Percentiles rank a stretch among this genome's conserved stretches.
These are phyloP conservation scores for Sebastes variabilis DNA, from an alignment of 2,797 vertebrate genomes.

Conservation along the genomic window DNA sequence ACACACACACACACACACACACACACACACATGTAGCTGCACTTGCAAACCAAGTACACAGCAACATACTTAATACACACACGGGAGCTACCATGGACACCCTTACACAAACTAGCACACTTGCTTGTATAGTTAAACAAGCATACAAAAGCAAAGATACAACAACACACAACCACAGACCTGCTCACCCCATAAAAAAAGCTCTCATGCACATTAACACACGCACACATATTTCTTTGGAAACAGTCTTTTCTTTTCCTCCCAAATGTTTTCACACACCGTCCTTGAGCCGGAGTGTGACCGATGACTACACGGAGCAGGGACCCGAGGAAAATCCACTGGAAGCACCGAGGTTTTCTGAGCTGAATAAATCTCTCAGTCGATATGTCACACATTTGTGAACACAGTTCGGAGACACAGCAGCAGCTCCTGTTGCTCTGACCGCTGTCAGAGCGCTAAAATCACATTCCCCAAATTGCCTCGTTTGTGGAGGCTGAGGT, in stretches of 20 bases:
- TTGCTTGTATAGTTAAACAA: not conserved
- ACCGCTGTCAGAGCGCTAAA: not conserved
- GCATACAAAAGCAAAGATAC: not conserved
- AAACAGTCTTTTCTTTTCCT: slow-evolving; percentile 22
- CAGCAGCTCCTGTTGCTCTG: slow-evolving; percentile 23
- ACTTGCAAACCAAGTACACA: slow-evolving; percentile 31
- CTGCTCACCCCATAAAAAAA: not conserved
- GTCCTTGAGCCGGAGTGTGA: slow-evolving; percentile 55
- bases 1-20: slow-evolving; percentile 22
- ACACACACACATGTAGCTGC: slow-evolving; percentile 13
- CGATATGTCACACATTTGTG: slow-evolving; percentile 44
- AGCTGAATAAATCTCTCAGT: slow-evolving; percentile 60
- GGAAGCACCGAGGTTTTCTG: slow-evolving; percentile 20
- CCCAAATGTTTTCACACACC: slow-evolving; percentile 29
- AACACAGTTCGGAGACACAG: slow-evolving; percentile 19
- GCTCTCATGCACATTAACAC: not conserved
- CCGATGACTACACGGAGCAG: slow-evolving; percentile 39
- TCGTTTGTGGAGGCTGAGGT: slow-evolving; percentile 45
- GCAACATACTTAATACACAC: not conserved
- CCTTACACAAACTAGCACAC: slow-evolving; percentile 8
- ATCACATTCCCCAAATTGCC: slow-evolving; percentile 48
- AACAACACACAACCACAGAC: slow-evolving; percentile 2
- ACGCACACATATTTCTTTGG: not conserved
- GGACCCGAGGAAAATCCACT: slow-evolving; percentile 48
- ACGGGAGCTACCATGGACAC: not conserved